Evolutionary conservation across 2,113 vertebrate species (phyloP).

Genomic region (Albula goreensis): DNA sequence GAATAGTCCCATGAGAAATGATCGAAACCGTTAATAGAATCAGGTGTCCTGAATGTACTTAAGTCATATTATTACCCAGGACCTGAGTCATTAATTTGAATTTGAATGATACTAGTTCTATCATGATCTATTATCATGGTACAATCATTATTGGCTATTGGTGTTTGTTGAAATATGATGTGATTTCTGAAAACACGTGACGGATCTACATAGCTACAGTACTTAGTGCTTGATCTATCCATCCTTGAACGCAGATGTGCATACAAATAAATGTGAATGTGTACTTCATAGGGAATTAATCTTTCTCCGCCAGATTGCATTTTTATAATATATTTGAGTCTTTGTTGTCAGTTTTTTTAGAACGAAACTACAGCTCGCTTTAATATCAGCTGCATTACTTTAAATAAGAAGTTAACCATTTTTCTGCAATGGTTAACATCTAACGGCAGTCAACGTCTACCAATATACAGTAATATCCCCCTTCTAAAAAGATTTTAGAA

Average conservation of each 20-base stretch:
- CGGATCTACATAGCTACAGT: background rate
- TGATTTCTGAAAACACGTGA: background rate
- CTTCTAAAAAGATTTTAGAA: background rate
- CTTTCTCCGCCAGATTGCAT: no score
- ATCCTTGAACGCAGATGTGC: background rate
- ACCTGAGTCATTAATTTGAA: no score
- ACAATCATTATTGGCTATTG: background rate
- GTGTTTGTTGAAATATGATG: background rate
- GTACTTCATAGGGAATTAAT: background rate
- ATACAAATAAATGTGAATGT: background rate
- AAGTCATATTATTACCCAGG: background rate
- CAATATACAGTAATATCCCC: no score
- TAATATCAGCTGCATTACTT: no score
- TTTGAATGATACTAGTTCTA: no score
- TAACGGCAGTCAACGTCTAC: no score
- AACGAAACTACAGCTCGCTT: no score
- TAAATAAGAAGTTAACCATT: no score
- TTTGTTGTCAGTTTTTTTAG: no score
- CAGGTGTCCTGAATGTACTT: background rate
- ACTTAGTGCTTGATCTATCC: background rate
- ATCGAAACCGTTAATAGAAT: background rate
- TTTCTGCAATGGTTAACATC: no score
- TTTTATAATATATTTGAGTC: no score
- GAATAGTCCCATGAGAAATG: background rate
- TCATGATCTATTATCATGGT: no score